Conservation (phyloP, 2,888 invertebrate species). For the Iselma pallidipennis region DNA sequence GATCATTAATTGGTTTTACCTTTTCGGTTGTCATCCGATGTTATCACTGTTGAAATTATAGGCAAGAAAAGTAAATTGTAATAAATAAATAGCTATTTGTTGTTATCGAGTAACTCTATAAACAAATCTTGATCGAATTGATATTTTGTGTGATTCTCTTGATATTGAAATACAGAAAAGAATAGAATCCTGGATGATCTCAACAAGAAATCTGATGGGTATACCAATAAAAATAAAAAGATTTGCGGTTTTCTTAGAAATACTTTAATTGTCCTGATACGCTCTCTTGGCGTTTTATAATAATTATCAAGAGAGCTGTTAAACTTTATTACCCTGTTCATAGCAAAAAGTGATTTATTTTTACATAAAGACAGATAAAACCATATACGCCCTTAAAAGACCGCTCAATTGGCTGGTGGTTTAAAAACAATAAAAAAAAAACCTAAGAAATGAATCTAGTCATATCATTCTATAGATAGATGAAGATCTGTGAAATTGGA, state of each 20-base stretch:
- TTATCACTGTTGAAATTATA: background rate
- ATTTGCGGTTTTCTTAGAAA: slow-evolving; percentile 27
- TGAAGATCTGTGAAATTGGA: too few relatives aligned
- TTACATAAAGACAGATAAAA: slow-evolving; percentile 3
- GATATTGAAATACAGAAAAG: too few relatives aligned
- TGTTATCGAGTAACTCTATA: background rate
- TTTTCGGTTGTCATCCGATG: background rate
- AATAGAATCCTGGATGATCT: too few relatives aligned
- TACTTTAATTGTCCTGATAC: slow-evolving; percentile 30
- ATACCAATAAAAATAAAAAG: background rate
- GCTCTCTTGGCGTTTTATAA: slow-evolving; percentile 35
- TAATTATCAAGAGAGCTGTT: slow-evolving; percentile 33
- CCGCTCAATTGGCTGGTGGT: too few relatives aligned
- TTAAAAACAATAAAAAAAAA: too few relatives aligned
- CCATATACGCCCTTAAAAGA: background rate
- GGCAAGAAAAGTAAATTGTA: background rate
- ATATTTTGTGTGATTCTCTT: too few relatives aligned
- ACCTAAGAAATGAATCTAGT: too few relatives aligned
- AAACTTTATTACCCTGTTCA: slow-evolving; percentile 29
- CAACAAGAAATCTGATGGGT: too few relatives aligned
- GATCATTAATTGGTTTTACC: slow-evolving; percentile 3
- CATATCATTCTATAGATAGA: too few relatives aligned
- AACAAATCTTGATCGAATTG: slow-evolving; percentile 1
- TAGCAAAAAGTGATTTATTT: slow-evolving; percentile 34
- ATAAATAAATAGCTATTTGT: background rate